Evolutionary conservation across 2,797 vertebrate species (phyloP).

Genomic region (Acanthurus lineatus): DNA sequence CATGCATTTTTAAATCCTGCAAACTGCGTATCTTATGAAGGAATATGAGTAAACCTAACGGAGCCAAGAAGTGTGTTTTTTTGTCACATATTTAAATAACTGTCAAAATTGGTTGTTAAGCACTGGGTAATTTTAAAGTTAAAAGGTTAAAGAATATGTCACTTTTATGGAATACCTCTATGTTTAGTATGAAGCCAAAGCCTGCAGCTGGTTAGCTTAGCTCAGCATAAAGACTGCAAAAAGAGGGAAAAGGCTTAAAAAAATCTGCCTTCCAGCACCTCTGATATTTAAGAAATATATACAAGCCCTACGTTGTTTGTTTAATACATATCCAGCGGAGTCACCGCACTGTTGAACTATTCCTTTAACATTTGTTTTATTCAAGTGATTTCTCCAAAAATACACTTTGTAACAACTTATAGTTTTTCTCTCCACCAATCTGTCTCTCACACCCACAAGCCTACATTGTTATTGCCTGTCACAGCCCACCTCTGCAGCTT

Average conservation of each 20-base stretch:
- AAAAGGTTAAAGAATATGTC: background rate
- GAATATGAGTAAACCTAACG: background rate
- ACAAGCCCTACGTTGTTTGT: background rate
- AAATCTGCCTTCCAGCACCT: background rate
- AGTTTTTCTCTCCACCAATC: slow-evolving; percentile 7
- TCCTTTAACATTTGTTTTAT: background rate
- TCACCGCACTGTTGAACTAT: background rate
- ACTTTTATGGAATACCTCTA: background rate
- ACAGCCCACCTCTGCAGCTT: slow-evolving; percentile 29
- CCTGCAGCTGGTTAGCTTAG: background rate
- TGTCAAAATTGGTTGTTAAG: background rate
- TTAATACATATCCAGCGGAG: background rate
- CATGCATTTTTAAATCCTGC: slow-evolving; percentile 24
- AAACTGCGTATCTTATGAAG: background rate
- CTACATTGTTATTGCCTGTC: slow-evolving; percentile 44
- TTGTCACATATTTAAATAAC: background rate
- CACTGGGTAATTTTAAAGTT: background rate
- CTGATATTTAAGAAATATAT: background rate
- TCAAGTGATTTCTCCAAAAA: slow-evolving; percentile 14
- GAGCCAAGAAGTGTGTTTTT: background rate
- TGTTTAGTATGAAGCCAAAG: background rate
- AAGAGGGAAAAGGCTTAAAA: background rate
- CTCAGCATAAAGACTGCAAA: background rate
- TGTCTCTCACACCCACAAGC: slow-evolving; percentile 12
- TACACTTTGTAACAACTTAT: slow-evolving; percentile 17